Percentiles rank a stretch among this genome's conserved stretches.
phyloP scores from a whole-genome alignment of 2,888 invertebrate species.

The Ecliptopera silaceata region DNA sequence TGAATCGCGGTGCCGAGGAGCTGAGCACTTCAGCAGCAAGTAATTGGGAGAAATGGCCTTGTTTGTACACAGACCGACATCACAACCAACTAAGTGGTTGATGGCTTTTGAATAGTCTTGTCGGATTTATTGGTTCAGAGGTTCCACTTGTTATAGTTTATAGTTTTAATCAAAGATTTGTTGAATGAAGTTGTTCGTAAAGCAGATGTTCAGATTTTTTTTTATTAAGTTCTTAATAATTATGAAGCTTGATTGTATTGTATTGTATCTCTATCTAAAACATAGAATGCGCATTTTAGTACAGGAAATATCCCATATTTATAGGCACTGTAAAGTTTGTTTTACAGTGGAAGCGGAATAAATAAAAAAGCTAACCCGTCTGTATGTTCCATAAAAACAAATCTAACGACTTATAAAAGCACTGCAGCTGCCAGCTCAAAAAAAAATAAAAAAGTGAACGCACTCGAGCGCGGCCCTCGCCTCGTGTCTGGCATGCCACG shows the following conservation, averaged over 20 bases:
- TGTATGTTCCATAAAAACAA: slow-evolving; percentile 21
- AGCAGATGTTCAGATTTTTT: too few species aligned
- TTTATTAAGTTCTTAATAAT: too few species aligned
- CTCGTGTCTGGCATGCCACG: too few species aligned
- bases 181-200: too few species aligned
- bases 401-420: slow-evolving; percentile 25
- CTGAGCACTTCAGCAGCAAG: not conserved
- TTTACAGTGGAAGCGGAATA: not conserved
- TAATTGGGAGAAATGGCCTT: slow-evolving; percentile 7
- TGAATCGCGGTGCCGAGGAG: slow-evolving; percentile 2
- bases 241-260: too few species aligned
- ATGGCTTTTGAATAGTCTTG: slow-evolving; percentile 4
- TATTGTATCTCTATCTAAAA: too few species aligned
- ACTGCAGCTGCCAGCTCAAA: slow-evolving; percentile 46
- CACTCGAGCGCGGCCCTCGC: slow-evolving; percentile 40
- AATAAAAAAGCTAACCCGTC: slow-evolving; percentile 1
- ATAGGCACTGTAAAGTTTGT: too few species aligned
- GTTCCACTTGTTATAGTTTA: not conserved
- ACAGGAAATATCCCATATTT: too few species aligned
- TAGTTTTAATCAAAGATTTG: not conserved
- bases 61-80: slow-evolving; percentile 17
- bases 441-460: slow-evolving; percentile 36
- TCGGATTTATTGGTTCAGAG: not conserved
- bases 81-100: slow-evolving; percentile 2
- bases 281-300: too few species aligned